Base-by-base conservation (phyloP, 2,888 invertebrate species). In the Stegophylla sp. region DNA sequence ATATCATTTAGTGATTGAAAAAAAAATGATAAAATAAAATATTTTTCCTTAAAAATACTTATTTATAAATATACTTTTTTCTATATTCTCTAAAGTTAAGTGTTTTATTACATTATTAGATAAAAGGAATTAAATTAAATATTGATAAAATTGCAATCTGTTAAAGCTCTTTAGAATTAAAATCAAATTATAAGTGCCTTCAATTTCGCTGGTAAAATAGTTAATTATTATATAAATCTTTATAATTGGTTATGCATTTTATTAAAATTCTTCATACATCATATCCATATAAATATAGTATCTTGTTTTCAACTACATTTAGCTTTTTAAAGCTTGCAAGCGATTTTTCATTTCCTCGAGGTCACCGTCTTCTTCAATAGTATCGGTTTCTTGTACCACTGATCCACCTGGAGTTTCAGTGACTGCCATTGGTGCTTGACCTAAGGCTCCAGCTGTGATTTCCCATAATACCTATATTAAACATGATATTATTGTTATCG, bases 341-440 rank as follows among this genome's bases (percentile, higher is more conserved):
- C 97, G 88, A 82, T 91, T 92, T 87, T 95, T 94, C 97, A 97
- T 97, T 85, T 95, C 95, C 84, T 94, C 92, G n/a, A 97, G 88
- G 82, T 91, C 92, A 67, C 93, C 92, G 72, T 91, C 91, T 23
- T 90, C 90, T 82, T 91, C 91, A 26, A 89, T 90, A 0, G 89
- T 89, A 0, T 89, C 89, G 0, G 89, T 89, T 1, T 89, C 89
- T 56, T 91, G 91, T 20, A 91, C 91, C 5, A 93, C 92, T 34
- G 91, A 90, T n/a, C 84, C 83, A 17, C 84, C 83, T 45, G 85
- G 85, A 1, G 88, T 87, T 84, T 89, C 89, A 7, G 87, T 86
- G 3, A 89, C 88, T 45, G 88, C 89, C 48, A 91, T 89, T 0
- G 97, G 97, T 1, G 97, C 97, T 86, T 94, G 94, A 45, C 97